Evolutionary conservation across 2,797 vertebrate species (phyloP).

Genomic region (Lateolabrax maculatus): DNA sequence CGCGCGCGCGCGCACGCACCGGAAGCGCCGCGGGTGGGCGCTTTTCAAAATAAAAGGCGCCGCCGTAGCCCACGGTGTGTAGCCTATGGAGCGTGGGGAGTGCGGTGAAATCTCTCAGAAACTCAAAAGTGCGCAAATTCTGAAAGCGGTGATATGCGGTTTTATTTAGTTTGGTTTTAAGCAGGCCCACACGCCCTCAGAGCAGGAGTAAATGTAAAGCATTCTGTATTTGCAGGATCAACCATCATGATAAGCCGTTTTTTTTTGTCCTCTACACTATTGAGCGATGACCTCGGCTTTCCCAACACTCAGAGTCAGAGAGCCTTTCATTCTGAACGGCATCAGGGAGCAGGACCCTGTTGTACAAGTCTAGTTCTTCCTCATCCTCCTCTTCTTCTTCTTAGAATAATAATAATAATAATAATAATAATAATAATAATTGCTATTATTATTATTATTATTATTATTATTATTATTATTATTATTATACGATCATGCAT

Average conservation of each 20-base stretch:
- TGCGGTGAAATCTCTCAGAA: too few species aligned
- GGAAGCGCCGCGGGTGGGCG: rapidly evolving
- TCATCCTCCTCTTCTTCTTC: too few species aligned
- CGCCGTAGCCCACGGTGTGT: not conserved
- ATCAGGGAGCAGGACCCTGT: too few species aligned
- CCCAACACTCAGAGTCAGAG: not conserved
- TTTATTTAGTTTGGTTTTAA: not conserved
- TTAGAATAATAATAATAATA: too few species aligned
- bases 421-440: too few species aligned
- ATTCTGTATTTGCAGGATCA: not conserved
- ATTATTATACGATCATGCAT: too few species aligned
- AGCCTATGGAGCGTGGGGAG: too few species aligned
- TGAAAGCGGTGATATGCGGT: too few species aligned
- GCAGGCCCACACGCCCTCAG: not conserved
- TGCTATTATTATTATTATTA: not conserved
- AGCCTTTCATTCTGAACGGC: too few species aligned
- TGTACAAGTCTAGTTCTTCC: not conserved
- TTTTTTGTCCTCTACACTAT: not conserved
- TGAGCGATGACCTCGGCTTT: not conserved
- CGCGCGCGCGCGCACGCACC: too few species aligned
- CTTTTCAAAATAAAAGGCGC: slow-evolving; percentile 49
- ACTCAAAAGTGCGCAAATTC: too few species aligned
- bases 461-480: too few species aligned
- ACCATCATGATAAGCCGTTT: not conserved
- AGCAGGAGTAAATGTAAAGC: not conserved